Conservation (phyloP, 1,140 invertebrate genomes). For the Eupeodes corollae region DNA sequence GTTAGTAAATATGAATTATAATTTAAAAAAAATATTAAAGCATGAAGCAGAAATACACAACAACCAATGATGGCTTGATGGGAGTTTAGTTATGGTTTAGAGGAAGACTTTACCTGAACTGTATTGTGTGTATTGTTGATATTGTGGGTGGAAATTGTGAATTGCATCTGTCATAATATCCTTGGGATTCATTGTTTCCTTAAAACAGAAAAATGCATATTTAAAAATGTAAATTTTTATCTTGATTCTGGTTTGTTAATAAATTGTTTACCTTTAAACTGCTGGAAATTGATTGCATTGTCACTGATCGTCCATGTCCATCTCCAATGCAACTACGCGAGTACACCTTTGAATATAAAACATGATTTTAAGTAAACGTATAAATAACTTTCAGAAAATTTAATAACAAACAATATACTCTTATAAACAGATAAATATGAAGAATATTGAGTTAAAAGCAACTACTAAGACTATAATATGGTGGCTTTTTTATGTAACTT, state of each 20-base stretch:
- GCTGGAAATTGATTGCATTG: conserved; percentile 97
- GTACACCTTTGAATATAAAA: conserved; percentile 41
- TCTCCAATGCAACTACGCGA: conserved; percentile 64
- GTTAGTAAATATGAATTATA: not conserved
- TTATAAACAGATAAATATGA: too few relatives aligned
- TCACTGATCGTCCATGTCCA: conserved; percentile 79
- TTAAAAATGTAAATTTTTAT: not conserved
- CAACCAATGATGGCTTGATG: not conserved
- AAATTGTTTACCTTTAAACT: conserved; percentile 73
- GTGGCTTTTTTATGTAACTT: too few relatives aligned
- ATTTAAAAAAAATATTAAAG: not conserved
- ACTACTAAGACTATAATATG: too few relatives aligned
- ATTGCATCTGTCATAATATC: conserved; percentile 99
- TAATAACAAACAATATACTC: not conserved
- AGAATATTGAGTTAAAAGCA: too few relatives aligned
- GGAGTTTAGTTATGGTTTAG: not conserved
- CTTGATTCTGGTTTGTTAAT: not conserved
- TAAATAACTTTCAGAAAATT: not conserved
- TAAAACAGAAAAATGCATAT: conserved; percentile 26
- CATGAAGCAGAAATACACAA: not conserved
- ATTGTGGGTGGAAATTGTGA: conserved; percentile 99
- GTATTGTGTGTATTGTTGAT: conserved; percentile 99
- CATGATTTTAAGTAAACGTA: not conserved
- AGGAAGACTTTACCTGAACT: conserved; percentile 58
- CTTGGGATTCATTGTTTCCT: conserved; percentile 99